Percentiles rank a stretch among this genome's conserved stretches.
Evolutionary conservation across 2,888 invertebrate species (phyloP).

Genomic region (Leptinotarsa rubiginosa): DNA sequence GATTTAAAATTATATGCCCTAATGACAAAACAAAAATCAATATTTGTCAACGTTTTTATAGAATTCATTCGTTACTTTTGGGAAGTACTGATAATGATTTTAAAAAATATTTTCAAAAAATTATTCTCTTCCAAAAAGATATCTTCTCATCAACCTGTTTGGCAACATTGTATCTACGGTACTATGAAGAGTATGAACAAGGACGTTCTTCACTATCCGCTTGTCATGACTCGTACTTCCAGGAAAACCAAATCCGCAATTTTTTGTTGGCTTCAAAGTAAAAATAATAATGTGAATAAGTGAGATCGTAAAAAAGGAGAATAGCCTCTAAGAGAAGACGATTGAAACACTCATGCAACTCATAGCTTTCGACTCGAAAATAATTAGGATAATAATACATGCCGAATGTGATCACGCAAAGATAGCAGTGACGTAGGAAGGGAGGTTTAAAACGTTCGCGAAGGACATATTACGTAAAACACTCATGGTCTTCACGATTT

Average conservation of each 20-base stretch:
- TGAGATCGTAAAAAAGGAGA: conserved; percentile 29
- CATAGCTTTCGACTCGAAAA: conserved; percentile 46
- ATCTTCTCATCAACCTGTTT: not conserved
- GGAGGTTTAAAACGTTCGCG: not conserved
- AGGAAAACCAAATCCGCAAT: conserved; percentile 19
- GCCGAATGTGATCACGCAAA: conserved; percentile 44
- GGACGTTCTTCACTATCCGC: conserved; percentile 1
- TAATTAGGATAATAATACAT: conserved; percentile 52
- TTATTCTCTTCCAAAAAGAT: no score
- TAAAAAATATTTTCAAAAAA: no score
- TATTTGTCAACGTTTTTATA: no score
- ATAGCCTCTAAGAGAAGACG: conserved; percentile 25
- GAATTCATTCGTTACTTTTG: no score
- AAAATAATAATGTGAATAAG: conserved; percentile 26
- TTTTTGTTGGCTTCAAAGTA: conserved; percentile 27
- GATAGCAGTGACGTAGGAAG: conserved; percentile 27
- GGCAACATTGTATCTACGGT: not conserved
- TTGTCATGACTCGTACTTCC: conserved; percentile 13
- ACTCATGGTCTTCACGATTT: not conserved
- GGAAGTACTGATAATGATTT: no score
- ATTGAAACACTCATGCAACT: conserved; percentile 44
- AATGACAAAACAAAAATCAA: no score
- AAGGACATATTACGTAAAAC: not conserved
- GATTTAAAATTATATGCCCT: no score
- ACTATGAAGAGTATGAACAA: not conserved